phyloP scores from a whole-genome alignment of 2,113 vertebrate species.

The Elaphurus davidianus region DNA sequence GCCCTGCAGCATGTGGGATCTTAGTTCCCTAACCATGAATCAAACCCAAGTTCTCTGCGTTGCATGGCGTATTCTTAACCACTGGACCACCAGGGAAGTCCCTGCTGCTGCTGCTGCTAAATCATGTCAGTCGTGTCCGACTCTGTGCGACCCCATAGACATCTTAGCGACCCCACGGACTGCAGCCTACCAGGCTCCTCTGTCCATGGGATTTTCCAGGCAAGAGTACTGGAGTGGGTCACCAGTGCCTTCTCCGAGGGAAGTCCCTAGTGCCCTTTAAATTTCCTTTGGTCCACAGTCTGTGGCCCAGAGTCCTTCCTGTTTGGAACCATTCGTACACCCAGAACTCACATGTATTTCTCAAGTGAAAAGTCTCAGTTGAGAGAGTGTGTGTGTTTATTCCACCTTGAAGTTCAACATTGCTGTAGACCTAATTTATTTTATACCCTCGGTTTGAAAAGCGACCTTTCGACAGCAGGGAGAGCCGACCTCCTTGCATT shows the following conservation, averaged over 20 bases:
- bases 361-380: background rate
- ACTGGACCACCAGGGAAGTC: background rate
- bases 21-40: background rate
- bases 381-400: too few relatives aligned
- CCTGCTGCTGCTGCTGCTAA: too few relatives aligned
- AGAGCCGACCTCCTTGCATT: background rate
- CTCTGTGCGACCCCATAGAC: too few relatives aligned
- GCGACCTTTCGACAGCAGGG: background rate
- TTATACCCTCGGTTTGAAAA: background rate
- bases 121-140: too few relatives aligned
- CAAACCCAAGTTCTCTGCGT: background rate
- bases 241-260: background rate
- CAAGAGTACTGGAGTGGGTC: too few relatives aligned
- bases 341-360: background rate
- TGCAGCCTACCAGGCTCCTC: too few relatives aligned
- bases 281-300: background rate
- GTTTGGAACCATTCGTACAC: fast-evolving
- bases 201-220: too few relatives aligned
- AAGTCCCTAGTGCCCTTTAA: background rate
- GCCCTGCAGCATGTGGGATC: background rate
- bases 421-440: background rate
- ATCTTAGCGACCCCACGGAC: too few relatives aligned
- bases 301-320: background rate
- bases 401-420: background rate
- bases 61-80: background rate